Evolutionary conservation across 1,140 invertebrate species (phyloP).

Genomic region (Asobara japonica): DNA sequence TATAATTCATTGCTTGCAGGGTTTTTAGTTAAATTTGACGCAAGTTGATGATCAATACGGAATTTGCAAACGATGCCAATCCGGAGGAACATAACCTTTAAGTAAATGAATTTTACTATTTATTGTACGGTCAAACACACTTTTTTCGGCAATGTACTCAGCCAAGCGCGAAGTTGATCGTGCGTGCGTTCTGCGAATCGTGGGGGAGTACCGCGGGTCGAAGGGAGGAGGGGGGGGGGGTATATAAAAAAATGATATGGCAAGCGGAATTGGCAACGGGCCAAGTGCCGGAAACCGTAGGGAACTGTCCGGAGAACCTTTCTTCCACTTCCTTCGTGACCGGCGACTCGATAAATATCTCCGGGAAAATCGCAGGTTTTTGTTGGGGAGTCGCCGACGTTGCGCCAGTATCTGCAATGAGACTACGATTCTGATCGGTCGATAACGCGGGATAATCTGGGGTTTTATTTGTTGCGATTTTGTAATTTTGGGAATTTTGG

Average conservation of each 20-base stretch:
- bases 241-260: constrained; percentile 15
- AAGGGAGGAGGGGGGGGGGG: neutral
- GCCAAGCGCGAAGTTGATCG: constrained; percentile 15
- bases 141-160: constrained; percentile 6
- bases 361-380: constrained; percentile 1
- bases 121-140: neutral
- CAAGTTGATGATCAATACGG: neutral
- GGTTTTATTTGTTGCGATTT: no score
- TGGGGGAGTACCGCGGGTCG: no score
- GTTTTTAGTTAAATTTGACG: no score
- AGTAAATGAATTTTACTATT: neutral
- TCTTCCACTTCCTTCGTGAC: constrained; percentile 22
- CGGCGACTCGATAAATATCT: constrained; percentile 30
- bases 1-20: no score
- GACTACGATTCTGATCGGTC: no score
- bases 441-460: no score
- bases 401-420: neutral
- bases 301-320: constrained; percentile 28
- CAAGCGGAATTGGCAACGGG: constrained; percentile 10
- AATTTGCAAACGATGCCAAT: neutral
- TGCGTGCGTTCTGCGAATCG: constrained; percentile 16
- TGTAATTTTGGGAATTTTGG: no score
- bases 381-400: neutral
- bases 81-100: neutral
- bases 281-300: constrained; percentile 25